Conservation (phyloP, 2,888 invertebrate genomes). For the Mesodorylaimus sp. region DNA sequence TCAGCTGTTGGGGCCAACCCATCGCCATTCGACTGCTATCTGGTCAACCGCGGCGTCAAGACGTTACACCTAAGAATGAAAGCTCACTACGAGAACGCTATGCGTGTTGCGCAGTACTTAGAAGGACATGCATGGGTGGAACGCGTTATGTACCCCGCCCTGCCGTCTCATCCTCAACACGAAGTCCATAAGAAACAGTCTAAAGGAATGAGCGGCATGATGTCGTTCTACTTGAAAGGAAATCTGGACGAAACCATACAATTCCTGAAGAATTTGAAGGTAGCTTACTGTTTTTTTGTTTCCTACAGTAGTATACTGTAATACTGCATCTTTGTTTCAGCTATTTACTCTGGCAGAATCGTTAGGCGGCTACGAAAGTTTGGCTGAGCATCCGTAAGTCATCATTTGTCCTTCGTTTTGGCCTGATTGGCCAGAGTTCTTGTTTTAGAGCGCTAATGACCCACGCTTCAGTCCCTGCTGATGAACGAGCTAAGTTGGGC, state of each 20-base stretch:
- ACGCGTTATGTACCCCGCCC: slow-evolving; percentile 63
- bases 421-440: not conserved
- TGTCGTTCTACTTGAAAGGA: slow-evolving; percentile 69
- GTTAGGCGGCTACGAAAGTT: slow-evolving; percentile 80
- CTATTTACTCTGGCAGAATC: slow-evolving; percentile 75
- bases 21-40: slow-evolving; percentile 83
- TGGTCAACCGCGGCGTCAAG: slow-evolving; percentile 71
- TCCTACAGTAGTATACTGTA: not conserved
- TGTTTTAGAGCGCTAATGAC: slow-evolving; percentile 59
- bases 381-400: slow-evolving; percentile 60
- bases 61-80: slow-evolving; percentile 79
- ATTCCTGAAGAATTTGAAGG: slow-evolving; percentile 52
- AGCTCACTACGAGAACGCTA: slow-evolving; percentile 57
- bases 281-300: slow-evolving; percentile 9
- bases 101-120: slow-evolving; percentile 59
- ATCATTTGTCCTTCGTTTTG: not conserved
- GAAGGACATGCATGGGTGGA: slow-evolving; percentile 55
- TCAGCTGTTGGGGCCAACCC: slow-evolving; percentile 76
- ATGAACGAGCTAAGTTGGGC: slow-evolving; percentile 50
- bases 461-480: slow-evolving; percentile 67
- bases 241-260: slow-evolving; percentile 49
- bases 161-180: slow-evolving; percentile 69
- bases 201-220: slow-evolving; percentile 72
- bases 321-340: slow-evolving; percentile 13
- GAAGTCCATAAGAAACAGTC: slow-evolving; percentile 57